phyloP scores from a whole-genome alignment of 2,113 vertebrate species.

The Pollachius pollachius region DNA sequence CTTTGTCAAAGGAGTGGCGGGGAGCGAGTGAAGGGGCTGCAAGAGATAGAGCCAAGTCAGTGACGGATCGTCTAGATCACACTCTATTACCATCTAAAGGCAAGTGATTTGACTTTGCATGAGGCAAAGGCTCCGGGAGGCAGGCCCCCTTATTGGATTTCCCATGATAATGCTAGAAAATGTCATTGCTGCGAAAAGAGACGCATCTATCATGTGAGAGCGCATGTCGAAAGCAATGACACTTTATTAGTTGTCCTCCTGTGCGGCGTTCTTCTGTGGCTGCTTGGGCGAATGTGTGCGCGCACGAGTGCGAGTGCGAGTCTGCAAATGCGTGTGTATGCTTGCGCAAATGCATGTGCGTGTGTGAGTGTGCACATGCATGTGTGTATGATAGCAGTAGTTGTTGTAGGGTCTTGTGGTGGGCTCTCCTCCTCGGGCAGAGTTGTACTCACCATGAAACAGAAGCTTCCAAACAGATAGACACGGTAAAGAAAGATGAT shows the following conservation, averaged over 20 bases:
- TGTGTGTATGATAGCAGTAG: too few species aligned
- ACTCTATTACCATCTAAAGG: constrained; percentile 69
- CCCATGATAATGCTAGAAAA: constrained; percentile 70
- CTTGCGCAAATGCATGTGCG: neutral
- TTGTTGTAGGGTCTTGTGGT: too few species aligned
- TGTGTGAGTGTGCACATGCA: neutral
- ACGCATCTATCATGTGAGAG: constrained; percentile 63
- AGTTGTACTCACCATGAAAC: too few species aligned
- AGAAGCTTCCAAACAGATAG: too few species aligned
- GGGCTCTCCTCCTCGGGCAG: too few species aligned
- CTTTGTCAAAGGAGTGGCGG: constrained; percentile 44
- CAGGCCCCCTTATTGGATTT: constrained; percentile 74
- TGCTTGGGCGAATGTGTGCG: constrained; percentile 26
- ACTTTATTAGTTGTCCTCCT: constrained; percentile 57
- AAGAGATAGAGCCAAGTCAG: constrained; percentile 41
- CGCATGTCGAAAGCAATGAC: constrained; percentile 64
- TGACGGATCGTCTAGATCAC: constrained; percentile 70
- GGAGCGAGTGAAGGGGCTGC: constrained; percentile 46
- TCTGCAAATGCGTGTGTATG: constrained; percentile 25
- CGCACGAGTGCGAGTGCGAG: constrained; percentile 16
- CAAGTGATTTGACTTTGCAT: constrained; percentile 70
- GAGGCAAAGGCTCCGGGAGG: constrained; percentile 55
- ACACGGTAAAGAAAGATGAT: too few species aligned
- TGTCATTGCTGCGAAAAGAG: constrained; percentile 63
- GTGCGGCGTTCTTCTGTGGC: constrained; percentile 37